phyloP scores from a whole-genome alignment of 1,140 invertebrate genomes.

The Lithobius niger region DNA sequence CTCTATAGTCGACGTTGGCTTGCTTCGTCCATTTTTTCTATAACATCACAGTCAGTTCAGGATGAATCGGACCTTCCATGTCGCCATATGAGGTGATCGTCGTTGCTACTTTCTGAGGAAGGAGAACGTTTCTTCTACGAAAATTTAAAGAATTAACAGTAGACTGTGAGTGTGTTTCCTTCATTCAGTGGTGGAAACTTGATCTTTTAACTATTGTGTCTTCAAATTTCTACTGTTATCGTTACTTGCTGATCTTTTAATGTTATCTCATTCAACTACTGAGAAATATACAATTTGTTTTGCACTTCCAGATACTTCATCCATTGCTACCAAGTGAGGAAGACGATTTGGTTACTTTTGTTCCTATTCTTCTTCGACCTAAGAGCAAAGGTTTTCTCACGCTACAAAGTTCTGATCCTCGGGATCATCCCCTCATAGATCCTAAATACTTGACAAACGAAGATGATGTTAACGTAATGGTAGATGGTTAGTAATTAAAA shows the following conservation, averaged over 20 bases:
- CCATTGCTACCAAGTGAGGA: not conserved
- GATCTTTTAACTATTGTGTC: too few relatives aligned
- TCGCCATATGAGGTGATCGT: too few relatives aligned
- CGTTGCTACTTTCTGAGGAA: too few relatives aligned
- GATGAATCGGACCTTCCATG: too few relatives aligned
- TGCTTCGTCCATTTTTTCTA: too few relatives aligned
- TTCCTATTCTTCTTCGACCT: conserved; percentile 50
- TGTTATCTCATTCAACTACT: not conserved
- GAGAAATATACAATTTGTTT: not conserved
- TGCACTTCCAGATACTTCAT: not conserved
- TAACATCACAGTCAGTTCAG: too few relatives aligned
- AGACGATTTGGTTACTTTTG: not conserved
- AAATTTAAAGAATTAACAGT: too few relatives aligned
- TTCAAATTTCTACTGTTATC: too few relatives aligned
- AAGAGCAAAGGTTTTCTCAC: conserved; percentile 51
- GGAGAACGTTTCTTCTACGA: too few relatives aligned
- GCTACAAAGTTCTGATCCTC: conserved; percentile 47
- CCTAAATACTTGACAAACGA: conserved; percentile 62
- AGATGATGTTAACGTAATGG: conserved; percentile 49
- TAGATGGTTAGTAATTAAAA: conserved; percentile 42
- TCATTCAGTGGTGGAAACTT: too few relatives aligned
- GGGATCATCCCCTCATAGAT: conserved; percentile 56
- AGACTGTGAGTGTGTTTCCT: too few relatives aligned
- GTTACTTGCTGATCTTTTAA: not conserved
- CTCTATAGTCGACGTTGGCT: too few relatives aligned